These are phyloP conservation scores for Tenebrosternarchus preto DNA, from an alignment of 2,113 vertebrate genomes.

Conservation along the genomic window DNA sequence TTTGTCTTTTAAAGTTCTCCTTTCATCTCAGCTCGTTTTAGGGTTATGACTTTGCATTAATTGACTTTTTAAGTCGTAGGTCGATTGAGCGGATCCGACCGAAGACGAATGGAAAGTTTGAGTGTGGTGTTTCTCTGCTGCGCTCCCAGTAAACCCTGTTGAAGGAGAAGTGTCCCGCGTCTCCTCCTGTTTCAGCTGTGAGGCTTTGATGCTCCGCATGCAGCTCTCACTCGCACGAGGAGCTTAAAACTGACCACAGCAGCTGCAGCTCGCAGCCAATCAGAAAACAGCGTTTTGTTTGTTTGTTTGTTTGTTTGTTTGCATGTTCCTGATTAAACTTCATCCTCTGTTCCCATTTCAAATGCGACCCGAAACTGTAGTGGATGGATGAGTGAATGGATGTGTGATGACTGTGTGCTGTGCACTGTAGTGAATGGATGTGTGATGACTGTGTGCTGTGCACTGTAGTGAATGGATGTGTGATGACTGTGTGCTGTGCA, in stretches of 20 bases:
- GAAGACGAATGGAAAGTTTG: conserved; percentile 61
- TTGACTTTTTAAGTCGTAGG: conserved; percentile 56
- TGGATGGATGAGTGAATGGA: not conserved
- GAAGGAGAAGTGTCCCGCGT: conserved; percentile 22
- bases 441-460: too few species aligned
- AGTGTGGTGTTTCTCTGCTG: conserved; percentile 38
- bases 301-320: conserved; percentile 14
- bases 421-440: too few species aligned
- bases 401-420: not conserved
- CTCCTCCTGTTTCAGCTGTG: conserved; percentile 37
- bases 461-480: too few species aligned
- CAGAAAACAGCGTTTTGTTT: not conserved
- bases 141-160: conserved; percentile 17
- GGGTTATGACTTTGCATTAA: conserved; percentile 26
- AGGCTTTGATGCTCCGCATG: conserved; percentile 26
- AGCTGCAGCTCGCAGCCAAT: not conserved
- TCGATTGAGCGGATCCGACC: conserved; percentile 21
- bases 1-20: conserved; percentile 43
- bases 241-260: conserved; percentile 17
- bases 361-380: not conserved
- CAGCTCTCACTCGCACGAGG: not conserved
- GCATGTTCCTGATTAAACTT: not conserved
- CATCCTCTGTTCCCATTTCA: conserved; percentile 1
- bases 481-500: too few species aligned
- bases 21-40: conserved; percentile 25